Evolutionary conservation across 1,140 invertebrate genomes (phyloP).

Genomic region (Cotesia vestalis): DNA sequence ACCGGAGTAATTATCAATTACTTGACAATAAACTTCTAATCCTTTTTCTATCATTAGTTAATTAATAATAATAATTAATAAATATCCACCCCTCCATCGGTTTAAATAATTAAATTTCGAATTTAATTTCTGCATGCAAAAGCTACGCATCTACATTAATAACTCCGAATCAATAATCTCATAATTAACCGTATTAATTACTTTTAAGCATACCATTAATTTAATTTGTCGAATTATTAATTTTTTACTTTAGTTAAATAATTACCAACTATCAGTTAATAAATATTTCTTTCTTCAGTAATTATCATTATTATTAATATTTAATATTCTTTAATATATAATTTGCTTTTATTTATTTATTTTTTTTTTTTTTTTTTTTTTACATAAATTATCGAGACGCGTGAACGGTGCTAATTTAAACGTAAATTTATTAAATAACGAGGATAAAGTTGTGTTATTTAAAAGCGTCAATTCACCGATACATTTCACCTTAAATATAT

Average conservation of each 20-base stretch:
- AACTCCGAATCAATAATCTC: slow-evolving; percentile 37
- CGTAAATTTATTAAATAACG: not conserved
- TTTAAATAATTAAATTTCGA: slow-evolving; percentile 41
- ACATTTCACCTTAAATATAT: not conserved
- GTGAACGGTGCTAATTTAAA: not conserved
- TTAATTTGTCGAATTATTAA: not conserved
- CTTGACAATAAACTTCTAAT: not conserved
- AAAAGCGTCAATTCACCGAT: slow-evolving; percentile 23
- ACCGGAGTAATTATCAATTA: no score
- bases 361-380: not conserved
- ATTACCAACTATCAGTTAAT: no score
- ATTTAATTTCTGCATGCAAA: slow-evolving; percentile 48
- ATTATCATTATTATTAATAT: slow-evolving; percentile 6
- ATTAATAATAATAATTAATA: not conserved
- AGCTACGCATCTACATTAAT: slow-evolving; percentile 45
- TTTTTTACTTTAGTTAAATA: not conserved
- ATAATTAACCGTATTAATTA: slow-evolving; percentile 37
- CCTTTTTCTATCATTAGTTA: not conserved
- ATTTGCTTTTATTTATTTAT: not conserved
- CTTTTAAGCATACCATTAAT: not conserved
- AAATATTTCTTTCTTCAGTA: not conserved
- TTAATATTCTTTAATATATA: not conserved
- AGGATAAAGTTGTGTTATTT: slow-evolving; percentile 9
- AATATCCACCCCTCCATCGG: slow-evolving; percentile 2
- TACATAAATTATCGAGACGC: not conserved